A percentile compares a stretch with the other conserved stretches of the same genome.
These are phyloP conservation scores for Echinops telfairi DNA, from an alignment of 2,113 vertebrate genomes.

Conservation along the genomic window DNA sequence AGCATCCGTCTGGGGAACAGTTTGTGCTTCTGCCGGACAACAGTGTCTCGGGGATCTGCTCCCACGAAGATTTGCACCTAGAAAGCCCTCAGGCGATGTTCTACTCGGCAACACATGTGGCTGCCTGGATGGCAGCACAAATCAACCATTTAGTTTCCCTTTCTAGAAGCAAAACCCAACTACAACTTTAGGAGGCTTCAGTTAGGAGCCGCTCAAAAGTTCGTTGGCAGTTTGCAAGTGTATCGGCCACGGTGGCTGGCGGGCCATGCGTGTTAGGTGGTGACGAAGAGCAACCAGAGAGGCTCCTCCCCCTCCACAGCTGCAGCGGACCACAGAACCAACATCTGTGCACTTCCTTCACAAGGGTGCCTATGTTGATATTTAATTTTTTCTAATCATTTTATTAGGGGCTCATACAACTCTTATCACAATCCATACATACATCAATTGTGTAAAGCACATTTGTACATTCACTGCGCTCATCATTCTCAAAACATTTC, in stretches of 20 bases:
- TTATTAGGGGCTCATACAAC: too few relatives aligned
- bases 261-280: neutral
- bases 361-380: neutral
- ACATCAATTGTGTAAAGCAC: too few relatives aligned
- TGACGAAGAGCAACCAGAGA: neutral
- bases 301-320: neutral
- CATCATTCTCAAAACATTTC: too few relatives aligned
- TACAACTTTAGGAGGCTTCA: neutral
- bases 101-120: neutral
- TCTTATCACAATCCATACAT: too few relatives aligned
- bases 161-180: constrained; percentile 30
- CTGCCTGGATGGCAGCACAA: neutral
- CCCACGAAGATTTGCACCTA: neutral
- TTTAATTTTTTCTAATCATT: too few relatives aligned
- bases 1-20: neutral
- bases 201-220: neutral
- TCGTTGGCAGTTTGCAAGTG: neutral
- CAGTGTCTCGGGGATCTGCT: neutral
- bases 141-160: neutral
- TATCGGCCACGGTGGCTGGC: too few relatives aligned
- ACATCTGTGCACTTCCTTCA: neutral
- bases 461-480: too few relatives aligned
- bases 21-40: neutral
- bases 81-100: neutral
- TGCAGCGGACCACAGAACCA: constrained; percentile 4